These are phyloP conservation scores for Drosophila santomea DNA, from an alignment of 1,140 invertebrate species.

Conservation along the genomic window DNA sequence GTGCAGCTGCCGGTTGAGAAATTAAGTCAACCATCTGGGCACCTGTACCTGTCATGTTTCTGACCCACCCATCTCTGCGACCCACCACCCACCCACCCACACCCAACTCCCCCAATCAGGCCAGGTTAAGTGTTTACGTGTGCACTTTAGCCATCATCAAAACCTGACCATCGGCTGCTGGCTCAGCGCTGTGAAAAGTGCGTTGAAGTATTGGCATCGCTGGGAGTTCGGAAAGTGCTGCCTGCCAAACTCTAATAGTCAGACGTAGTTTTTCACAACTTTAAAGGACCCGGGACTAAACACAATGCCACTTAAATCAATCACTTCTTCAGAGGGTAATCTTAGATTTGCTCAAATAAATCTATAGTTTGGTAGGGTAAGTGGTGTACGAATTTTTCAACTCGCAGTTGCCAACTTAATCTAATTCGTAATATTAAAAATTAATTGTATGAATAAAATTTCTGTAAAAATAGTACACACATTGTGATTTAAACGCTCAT, in stretches of 20 bases:
- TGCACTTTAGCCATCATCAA: conserved; percentile 29
- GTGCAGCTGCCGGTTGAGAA: conserved; percentile 47
- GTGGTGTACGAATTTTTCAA: no score
- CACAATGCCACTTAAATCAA: not conserved
- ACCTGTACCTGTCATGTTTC: conserved; percentile 9
- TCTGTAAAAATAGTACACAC: no score
- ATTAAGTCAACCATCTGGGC: conserved; percentile 55
- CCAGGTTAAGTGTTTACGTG: conserved; percentile 74
- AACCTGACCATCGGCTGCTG: conserved; percentile 19
- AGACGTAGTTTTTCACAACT: not conserved
- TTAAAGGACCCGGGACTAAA: not conserved
- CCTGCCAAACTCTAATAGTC: conserved; percentile 1
- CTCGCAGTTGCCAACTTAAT: no score
- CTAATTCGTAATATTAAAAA: no score
- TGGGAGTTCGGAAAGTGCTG: conserved; percentile 18
- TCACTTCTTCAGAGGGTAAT: not conserved
- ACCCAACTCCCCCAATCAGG: not conserved
- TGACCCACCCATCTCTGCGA: not conserved
- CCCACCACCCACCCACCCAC: not conserved
- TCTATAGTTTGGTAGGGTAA: no score
- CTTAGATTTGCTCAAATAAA: no score
- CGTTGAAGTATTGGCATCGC: conserved; percentile 6
- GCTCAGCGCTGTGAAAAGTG: conserved; percentile 4
- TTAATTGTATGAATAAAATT: no score
- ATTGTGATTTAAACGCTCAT: not conserved